Evolutionary conservation across 2,113 vertebrate species (phyloP).

Genomic region (Mobula birostris): DNA sequence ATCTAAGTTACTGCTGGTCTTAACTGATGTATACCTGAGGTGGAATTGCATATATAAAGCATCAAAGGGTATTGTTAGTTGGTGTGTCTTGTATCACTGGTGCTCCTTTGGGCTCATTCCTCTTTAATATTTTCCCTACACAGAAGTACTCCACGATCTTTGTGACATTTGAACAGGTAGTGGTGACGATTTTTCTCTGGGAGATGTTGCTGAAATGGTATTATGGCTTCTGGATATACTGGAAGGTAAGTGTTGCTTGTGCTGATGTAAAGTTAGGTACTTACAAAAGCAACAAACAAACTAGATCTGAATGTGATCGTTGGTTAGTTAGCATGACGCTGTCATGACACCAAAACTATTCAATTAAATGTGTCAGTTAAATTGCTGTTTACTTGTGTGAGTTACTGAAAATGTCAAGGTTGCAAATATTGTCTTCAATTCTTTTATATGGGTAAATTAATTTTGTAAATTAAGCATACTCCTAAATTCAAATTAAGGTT

Average conservation of each 20-base stretch:
- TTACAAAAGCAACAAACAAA: not conserved
- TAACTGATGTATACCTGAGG: not conserved
- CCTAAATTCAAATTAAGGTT: not conserved
- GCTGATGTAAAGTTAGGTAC: not conserved
- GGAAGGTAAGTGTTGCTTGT: not conserved
- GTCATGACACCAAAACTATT: not conserved
- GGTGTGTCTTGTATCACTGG: not conserved
- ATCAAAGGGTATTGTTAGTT: not conserved
- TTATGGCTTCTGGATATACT: constrained; percentile 33
- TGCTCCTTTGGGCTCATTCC: not conserved
- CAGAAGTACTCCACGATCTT: not conserved
- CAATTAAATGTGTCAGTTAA: not conserved
- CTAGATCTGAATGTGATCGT: not conserved
- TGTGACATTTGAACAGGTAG: not conserved
- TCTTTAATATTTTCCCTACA: not conserved
- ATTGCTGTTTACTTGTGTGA: not conserved
- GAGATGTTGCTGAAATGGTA: constrained; percentile 37
- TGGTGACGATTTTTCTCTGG: constrained; percentile 31
- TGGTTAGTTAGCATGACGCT: not conserved
- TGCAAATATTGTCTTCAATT: not conserved
- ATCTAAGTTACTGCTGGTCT: not conserved
- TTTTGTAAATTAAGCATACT: too few species aligned
- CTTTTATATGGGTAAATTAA: not conserved
- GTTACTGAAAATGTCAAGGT: not conserved
- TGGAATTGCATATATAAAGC: not conserved